A percentile compares a stretch with the other conserved stretches of the same genome.
phyloP scores from a whole-genome alignment of 64 coral and sea anemone genomes.

The Catalaphyllia jardinei region DNA sequence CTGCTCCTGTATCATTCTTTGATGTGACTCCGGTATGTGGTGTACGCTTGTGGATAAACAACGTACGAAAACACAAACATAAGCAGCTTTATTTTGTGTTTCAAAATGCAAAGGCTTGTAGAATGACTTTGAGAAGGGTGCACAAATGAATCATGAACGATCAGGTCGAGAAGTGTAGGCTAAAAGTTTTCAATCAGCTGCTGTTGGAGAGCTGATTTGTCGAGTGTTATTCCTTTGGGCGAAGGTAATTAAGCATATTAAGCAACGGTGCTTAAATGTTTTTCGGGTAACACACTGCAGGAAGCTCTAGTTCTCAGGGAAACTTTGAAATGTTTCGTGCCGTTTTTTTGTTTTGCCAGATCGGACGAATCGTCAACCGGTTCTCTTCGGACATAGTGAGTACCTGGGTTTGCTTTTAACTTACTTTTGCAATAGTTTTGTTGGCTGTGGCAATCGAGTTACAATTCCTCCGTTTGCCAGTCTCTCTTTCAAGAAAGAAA shows the following conservation, averaged over 20 bases:
- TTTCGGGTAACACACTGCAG: too few relatives aligned
- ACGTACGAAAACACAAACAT: too few relatives aligned
- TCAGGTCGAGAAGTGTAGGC: too few relatives aligned
- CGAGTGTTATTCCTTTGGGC: background rate
- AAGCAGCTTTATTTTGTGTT: too few relatives aligned
- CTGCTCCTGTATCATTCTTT: slow-evolving; percentile 94
- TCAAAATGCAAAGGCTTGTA: too few relatives aligned
- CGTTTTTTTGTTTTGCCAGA: slow-evolving; percentile 53
- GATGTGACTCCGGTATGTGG: slow-evolving; percentile 88
- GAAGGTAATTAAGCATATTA: background rate
- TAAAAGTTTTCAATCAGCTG: too few relatives aligned
- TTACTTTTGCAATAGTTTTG: background rate
- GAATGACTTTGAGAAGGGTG: too few relatives aligned
- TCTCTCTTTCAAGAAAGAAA: background rate
- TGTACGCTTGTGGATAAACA: too few relatives aligned
- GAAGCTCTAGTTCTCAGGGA: too few relatives aligned
- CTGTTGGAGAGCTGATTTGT: background rate
- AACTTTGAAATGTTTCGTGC: background rate
- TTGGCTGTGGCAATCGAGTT: background rate
- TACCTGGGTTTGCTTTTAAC: background rate
- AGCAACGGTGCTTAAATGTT: too few relatives aligned
- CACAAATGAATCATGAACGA: too few relatives aligned
- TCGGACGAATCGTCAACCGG: slow-evolving; percentile 93
- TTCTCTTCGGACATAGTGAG: slow-evolving; percentile 98
- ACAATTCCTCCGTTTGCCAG: too few relatives aligned